Evolutionary conservation across 92 coral and sea anemone genomes (phyloP), one percentile per base, ranked within the genome.

Genomic region (Plumapathes pennacea): DNA sequence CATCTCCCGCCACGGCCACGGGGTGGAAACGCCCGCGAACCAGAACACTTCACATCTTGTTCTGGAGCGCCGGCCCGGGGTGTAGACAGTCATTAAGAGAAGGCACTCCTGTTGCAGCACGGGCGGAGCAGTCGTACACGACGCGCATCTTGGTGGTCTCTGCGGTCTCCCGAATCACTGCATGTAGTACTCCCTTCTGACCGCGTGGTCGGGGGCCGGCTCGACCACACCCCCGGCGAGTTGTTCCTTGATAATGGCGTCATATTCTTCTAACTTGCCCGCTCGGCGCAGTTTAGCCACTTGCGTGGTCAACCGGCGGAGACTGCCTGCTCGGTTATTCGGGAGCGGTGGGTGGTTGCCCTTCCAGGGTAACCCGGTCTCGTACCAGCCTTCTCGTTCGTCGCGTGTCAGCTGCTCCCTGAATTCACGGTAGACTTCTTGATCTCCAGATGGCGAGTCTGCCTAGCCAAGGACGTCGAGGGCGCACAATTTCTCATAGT

Each of bases 391-490:
- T 44, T 64, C 71, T 17, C 17, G 25, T 30, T 38, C 8, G 22
- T 32, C 14, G 10, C 49, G 26, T 19, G 50, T 13, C 8, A 54
- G 17, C 31, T 58, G 65, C 53, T 58, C 65, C 3, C 53, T 29
- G 40, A 58, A 58, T 46, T 58, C 65, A 11, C 40, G 54, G 53
- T 58, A 58, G 24, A 67, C 75, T 25, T 42, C 30, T 23, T 67
- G 74, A 24, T 67, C 74, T 3, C 73, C 62, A 5, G 49, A 10
- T 0, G 76, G 54, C 54, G 43, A 25, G 30, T 68, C 76, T 3
- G 51, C 68, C 31, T 56, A 50, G 20, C 77, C 77, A 10, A 69
- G 66, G 14, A 69, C 77, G 45, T 57, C 77, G 2, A 57, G 68
- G 3, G 56, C 19, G 14, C 68, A 69, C 43, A 58, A 38, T 10